A percentile compares a stretch with the other conserved stretches of the same genome.
Evolutionary conservation across 2,797 vertebrate species (phyloP).

Genomic region (Sebastes alutus): DNA sequence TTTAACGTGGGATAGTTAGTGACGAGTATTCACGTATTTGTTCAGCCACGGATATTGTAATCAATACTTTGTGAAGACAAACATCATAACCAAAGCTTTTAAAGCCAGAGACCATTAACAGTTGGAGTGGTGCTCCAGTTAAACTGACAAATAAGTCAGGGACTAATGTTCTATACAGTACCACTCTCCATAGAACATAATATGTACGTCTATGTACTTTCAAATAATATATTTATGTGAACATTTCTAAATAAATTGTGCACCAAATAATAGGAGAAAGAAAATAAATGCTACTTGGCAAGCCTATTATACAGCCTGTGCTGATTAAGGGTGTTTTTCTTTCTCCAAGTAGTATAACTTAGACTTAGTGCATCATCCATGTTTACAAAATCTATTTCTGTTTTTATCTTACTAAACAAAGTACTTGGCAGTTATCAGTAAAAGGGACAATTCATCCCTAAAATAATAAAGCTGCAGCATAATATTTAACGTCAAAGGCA

Average conservation of each 20-base stretch:
- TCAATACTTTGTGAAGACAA: slow-evolving; percentile 26
- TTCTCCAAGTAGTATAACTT: background rate
- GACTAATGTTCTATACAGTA: background rate
- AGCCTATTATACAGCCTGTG: background rate
- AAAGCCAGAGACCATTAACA: slow-evolving; percentile 3
- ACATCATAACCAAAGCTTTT: slow-evolving; percentile 14
- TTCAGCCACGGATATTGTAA: slow-evolving; percentile 16
- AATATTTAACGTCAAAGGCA: slow-evolving; percentile 17
- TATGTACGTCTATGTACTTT: background rate
- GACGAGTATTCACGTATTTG: slow-evolving; percentile 7
- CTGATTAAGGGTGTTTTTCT: background rate
- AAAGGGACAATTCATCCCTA: background rate
- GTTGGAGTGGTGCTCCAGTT: background rate
- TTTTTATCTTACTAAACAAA: background rate
- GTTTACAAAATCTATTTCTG: background rate
- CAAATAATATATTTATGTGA: background rate
- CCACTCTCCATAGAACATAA: background rate
- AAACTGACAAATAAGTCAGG: slow-evolving; percentile 6
- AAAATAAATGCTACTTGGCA: background rate
- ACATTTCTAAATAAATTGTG: background rate
- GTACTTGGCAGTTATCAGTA: background rate
- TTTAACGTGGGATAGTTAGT: slow-evolving; percentile 31
- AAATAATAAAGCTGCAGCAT: background rate
- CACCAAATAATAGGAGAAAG: background rate
- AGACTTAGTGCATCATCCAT: background rate